phyloP scores from a whole-genome alignment of 2,113 vertebrate species.

The Poecilia latipinna region DNA sequence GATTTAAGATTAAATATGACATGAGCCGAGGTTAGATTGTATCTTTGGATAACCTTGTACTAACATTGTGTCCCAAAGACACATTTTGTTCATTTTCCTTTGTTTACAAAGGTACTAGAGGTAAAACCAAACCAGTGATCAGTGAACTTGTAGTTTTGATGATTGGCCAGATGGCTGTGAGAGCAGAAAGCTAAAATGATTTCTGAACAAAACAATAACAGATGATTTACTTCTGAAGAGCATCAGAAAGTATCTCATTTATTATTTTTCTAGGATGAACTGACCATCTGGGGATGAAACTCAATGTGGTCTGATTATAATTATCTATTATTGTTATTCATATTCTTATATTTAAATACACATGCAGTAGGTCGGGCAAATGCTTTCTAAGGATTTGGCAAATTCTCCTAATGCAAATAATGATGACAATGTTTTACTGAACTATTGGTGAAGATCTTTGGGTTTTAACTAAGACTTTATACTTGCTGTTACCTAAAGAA shows the following conservation, averaged over 20 bases:
- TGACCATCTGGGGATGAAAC: background rate
- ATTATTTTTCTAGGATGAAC: background rate
- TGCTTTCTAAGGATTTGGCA: background rate
- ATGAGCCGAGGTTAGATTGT: too few relatives aligned
- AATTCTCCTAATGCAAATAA: background rate
- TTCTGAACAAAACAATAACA: too few relatives aligned
- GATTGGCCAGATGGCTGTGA: too few relatives aligned
- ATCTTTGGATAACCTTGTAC: background rate
- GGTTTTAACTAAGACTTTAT: background rate
- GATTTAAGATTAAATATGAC: background rate
- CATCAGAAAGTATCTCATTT: background rate
- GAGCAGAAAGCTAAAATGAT: too few relatives aligned
- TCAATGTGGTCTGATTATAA: too few relatives aligned
- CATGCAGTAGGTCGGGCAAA: background rate
- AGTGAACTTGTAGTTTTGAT: background rate
- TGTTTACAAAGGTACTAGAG: background rate
- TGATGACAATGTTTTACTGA: background rate
- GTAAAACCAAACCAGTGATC: background rate
- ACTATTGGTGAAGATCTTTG: background rate
- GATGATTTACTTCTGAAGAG: too few relatives aligned
- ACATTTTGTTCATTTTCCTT: background rate
- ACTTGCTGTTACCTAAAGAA: background rate
- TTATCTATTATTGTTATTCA: too few relatives aligned
- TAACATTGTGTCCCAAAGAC: background rate
- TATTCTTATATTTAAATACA: background rate